These are phyloP conservation scores for Masticophis lateralis DNA, from an alignment of 2,797 vertebrate genomes.

Conservation along the genomic window DNA sequence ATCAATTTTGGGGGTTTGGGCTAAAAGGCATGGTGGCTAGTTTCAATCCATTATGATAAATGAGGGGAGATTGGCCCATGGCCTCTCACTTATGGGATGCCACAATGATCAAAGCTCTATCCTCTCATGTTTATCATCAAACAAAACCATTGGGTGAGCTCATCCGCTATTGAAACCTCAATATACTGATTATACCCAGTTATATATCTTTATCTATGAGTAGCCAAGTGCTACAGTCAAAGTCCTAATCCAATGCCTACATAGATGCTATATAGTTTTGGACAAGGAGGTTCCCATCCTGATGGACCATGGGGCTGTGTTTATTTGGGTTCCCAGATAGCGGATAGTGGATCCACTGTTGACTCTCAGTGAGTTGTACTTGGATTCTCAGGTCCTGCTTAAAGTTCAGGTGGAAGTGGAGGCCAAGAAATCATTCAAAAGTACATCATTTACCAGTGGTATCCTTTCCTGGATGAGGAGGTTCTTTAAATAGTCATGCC, in stretches of 20 bases:
- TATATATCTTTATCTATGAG: background rate
- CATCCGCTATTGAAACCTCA: background rate
- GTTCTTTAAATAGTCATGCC: background rate
- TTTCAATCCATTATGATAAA: background rate
- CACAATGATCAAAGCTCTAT: background rate
- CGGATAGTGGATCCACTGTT: background rate
- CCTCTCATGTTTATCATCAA: background rate
- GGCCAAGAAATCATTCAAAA: background rate
- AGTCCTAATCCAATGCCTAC: background rate
- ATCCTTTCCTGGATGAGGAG: background rate
- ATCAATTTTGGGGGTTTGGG: background rate
- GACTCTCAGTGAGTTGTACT: background rate
- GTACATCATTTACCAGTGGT: background rate
- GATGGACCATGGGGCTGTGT: background rate
- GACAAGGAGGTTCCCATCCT: background rate
- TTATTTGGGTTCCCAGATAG: background rate
- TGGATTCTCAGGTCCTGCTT: background rate
- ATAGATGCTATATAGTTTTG: background rate
- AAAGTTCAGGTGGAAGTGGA: background rate
- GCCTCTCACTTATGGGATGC: background rate
- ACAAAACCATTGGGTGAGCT: background rate
- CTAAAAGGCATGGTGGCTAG: background rate
- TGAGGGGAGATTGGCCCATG: background rate
- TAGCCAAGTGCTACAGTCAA: background rate
- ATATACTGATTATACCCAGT: background rate